Conservation (phyloP, 2,888 invertebrate genomes). For the Trisateles emortualis region DNA sequence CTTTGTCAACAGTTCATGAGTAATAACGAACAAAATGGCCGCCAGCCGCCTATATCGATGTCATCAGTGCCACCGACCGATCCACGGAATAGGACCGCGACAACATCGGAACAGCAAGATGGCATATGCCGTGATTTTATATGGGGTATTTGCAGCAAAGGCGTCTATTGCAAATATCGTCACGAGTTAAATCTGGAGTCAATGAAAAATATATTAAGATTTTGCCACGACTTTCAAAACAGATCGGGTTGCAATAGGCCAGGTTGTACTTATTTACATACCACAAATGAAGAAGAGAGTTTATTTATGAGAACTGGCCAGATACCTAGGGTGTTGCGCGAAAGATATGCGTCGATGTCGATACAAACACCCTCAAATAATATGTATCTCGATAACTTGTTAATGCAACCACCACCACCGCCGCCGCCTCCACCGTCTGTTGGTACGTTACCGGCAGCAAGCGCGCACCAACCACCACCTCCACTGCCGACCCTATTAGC, state of each 20-base stretch:
- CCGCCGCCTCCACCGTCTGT: conserved; percentile 56
- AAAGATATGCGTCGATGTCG: conserved; percentile 66
- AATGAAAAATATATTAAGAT: conserved; percentile 71
- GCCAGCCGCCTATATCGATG: conserved; percentile 59
- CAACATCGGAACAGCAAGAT: conserved; percentile 26
- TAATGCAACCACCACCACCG: conserved; percentile 19
- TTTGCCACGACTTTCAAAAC: conserved; percentile 79
- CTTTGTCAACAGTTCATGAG: conserved; percentile 54
- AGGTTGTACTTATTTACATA: conserved; percentile 72
- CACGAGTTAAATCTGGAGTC: conserved; percentile 69
- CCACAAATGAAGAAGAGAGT: conserved; percentile 68
- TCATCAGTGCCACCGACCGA: conserved; percentile 54
- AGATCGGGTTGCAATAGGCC: conserved; percentile 65
- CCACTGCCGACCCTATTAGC: conserved; percentile 29
- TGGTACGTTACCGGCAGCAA: conserved; percentile 17
- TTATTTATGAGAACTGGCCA: conserved; percentile 63
- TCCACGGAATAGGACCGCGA: conserved; percentile 37
- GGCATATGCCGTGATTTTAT: conserved; percentile 70
- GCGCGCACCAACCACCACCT: conserved; percentile 34
- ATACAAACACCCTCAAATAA: conserved; percentile 25
- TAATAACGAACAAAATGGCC: conserved; percentile 66
- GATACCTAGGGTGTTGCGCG: conserved; percentile 66
- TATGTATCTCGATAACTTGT: conserved; percentile 30
- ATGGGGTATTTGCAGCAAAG: conserved; percentile 74
- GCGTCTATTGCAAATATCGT: conserved; percentile 64